These are phyloP conservation scores for Cyclophora albipunctata DNA, from an alignment of 2,888 invertebrate genomes.

Conservation along the genomic window DNA sequence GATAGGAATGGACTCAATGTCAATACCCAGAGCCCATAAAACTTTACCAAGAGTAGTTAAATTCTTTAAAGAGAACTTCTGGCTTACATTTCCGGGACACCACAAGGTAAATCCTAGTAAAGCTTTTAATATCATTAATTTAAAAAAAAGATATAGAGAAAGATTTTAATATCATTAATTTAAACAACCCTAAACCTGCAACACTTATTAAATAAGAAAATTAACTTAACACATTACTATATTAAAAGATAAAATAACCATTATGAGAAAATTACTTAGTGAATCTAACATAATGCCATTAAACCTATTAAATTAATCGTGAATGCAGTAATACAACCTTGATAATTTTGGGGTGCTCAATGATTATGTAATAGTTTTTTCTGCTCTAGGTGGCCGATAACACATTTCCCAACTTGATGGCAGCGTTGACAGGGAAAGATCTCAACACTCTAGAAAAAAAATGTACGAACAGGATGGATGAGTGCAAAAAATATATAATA, in stretches of 20 bases:
- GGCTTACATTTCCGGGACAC: conserved; percentile 84
- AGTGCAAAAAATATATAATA: conserved; percentile 83
- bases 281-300: no score
- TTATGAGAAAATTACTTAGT: no score
- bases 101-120: conserved; percentile 64
- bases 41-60: conserved; percentile 83
- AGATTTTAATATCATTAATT: no score
- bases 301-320: no score
- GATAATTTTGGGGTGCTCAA: no score
- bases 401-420: conserved; percentile 93
- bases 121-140: no score
- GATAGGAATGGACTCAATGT: conserved; percentile 90
- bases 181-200: no score
- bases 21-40: conserved; percentile 83
- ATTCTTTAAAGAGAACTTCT: conserved; percentile 80
- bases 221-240: no score
- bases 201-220: no score
- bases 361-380: neutral
- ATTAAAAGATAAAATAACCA: no score
- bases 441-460: conserved; percentile 69
- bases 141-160: no score
- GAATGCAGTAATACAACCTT: no score
- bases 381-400: conserved; percentile 84
- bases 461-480: conserved; percentile 62
- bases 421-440: conserved; percentile 82